A percentile compares a stretch with the other conserved stretches of the same genome.
These are phyloP conservation scores for Calyptomena viridis DNA, from an alignment of 2,113 vertebrate species.

Conservation along the genomic window DNA sequence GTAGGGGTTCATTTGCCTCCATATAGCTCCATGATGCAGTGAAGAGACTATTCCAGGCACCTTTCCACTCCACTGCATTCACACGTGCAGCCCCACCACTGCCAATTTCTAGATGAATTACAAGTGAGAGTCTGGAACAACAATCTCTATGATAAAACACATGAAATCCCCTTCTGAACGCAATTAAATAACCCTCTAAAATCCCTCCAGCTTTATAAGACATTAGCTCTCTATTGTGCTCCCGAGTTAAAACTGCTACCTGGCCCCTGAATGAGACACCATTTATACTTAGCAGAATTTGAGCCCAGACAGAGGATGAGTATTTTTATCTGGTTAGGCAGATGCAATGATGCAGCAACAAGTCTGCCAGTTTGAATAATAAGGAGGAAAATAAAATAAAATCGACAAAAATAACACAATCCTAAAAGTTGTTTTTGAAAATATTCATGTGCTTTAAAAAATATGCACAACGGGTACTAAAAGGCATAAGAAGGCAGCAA, in stretches of 20 bases:
- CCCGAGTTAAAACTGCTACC: neutral
- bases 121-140: neutral
- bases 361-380: neutral
- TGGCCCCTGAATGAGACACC: neutral
- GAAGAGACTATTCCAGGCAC: neutral
- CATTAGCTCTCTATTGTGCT: accelerated
- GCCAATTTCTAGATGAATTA: neutral
- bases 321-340: neutral
- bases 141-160: accelerated
- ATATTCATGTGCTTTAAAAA: neutral
- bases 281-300: neutral
- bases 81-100: neutral
- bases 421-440: neutral
- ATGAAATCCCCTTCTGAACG: neutral
- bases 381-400: neutral
- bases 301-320: neutral
- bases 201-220: neutral
- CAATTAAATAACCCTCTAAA: neutral
- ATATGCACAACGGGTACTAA: neutral
- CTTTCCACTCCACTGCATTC: neutral
- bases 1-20: neutral
- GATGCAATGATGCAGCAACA: neutral
- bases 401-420: neutral
- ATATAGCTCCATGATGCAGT: neutral
- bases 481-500: neutral